Conservation (phyloP, 1,140 invertebrate genomes). For the Nasonia longicornis region DNA sequence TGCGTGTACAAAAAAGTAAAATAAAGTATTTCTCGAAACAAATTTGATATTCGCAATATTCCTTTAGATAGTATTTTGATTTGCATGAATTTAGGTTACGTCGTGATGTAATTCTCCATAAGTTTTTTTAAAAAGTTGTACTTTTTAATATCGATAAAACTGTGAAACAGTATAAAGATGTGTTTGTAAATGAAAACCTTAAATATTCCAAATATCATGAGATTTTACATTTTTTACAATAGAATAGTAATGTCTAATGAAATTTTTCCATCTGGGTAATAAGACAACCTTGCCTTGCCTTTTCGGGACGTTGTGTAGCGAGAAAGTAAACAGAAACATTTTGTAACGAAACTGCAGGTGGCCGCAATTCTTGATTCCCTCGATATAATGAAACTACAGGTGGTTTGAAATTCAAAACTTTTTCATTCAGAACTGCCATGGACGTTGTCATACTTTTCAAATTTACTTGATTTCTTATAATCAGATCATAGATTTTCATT, state of each 20-base stretch:
- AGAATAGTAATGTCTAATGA: constrained; percentile 9
- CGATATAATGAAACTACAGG: not conserved
- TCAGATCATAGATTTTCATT: not conserved
- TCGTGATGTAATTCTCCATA: not conserved
- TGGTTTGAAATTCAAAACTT: constrained; percentile 22
- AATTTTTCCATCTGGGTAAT: constrained; percentile 47
- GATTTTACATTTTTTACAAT: constrained; percentile 17
- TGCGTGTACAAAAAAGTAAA: constrained; percentile 11
- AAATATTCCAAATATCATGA: constrained; percentile 27
- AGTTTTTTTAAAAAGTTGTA: not conserved
- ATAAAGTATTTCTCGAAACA: constrained; percentile 41
- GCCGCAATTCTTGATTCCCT: not conserved
- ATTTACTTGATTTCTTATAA: not conserved
- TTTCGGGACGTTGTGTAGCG: constrained; percentile 35
- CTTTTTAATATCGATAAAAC: not conserved
- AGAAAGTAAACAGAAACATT: constrained; percentile 15
- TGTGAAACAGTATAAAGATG: constrained; percentile 22
- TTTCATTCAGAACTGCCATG: constrained; percentile 6
- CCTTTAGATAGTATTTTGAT: constrained; percentile 29
- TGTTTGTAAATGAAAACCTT: not conserved
- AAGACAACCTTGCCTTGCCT: constrained; percentile 49
- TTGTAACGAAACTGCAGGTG: not conserved
- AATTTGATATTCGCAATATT: constrained; percentile 43
- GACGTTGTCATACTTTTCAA: not conserved
- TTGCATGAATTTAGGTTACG: not conserved